These are phyloP conservation scores for Calonectris borealis DNA, from an alignment of 2,113 vertebrate species.

Conservation along the genomic window DNA sequence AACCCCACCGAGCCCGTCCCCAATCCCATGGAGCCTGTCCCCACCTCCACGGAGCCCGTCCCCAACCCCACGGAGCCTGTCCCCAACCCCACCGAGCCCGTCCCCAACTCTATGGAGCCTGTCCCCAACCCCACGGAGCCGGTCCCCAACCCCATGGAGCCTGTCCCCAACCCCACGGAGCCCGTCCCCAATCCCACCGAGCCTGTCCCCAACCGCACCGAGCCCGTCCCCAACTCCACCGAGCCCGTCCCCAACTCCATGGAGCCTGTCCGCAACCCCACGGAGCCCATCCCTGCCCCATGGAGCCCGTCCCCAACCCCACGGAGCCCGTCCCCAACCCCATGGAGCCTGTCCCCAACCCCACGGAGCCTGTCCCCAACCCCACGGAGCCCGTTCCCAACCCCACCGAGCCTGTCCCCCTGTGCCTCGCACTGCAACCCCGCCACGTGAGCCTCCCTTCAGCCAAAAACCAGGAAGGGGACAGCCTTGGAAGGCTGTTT, in stretches of 20 bases:
- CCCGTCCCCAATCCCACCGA: rapidly evolving
- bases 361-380: rapidly evolving
- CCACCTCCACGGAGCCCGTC: neutral
- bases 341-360: neutral
- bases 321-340: neutral
- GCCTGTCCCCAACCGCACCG: no score
- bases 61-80: neutral
- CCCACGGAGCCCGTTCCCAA: rapidly evolving
- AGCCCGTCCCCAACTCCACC: no score
- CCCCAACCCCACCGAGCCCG: neutral
- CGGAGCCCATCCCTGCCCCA: neutral
- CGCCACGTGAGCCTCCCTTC: no score
- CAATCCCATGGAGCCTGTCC: no score
- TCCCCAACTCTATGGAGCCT: neutral
- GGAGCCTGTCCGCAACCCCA: neutral
- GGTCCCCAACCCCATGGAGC: neutral
- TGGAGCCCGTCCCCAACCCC: neutral
- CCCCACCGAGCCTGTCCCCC: no score
- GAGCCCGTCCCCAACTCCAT: neutral
- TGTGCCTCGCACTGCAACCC: neutral
- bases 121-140: neutral
- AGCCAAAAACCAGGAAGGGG: neutral
- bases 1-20: rapidly evolving
- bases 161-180: neutral
- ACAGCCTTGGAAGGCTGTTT: neutral